A percentile compares a stretch with the other conserved stretches of the same genome.
Evolutionary conservation across 2,797 vertebrate species (phyloP).

Genomic region (Phoxinus dragarum): DNA sequence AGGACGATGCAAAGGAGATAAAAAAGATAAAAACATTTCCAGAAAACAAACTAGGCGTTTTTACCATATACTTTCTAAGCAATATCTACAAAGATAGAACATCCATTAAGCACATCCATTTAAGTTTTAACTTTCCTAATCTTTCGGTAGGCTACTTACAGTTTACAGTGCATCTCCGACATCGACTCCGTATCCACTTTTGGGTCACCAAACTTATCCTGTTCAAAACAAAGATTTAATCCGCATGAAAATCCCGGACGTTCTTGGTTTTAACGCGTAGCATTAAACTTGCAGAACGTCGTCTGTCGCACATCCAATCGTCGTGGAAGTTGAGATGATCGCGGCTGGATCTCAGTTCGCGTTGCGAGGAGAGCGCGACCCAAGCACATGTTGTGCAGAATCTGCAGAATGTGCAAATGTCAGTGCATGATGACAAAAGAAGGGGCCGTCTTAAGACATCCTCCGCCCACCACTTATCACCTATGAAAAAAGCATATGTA

Average conservation of each 20-base stretch:
- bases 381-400: background rate
- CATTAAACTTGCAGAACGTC: background rate
- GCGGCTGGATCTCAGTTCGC: background rate
- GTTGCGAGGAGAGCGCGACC: background rate
- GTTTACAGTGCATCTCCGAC: background rate
- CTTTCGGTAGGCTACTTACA: background rate
- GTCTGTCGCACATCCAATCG: background rate
- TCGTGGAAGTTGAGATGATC: background rate
- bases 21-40: background rate
- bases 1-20: background rate
- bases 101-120: no score
- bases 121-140: no score
- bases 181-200: background rate
- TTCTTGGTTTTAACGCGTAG: background rate
- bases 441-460: background rate
- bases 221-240: conserved; percentile 10
- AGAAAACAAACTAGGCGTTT: background rate
- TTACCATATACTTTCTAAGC: background rate
- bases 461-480: conserved; percentile 6
- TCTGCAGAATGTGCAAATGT: background rate
- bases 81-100: background rate
- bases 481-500: background rate
- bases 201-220: background rate
- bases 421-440: background rate
- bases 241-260: background rate